Evolutionary conservation across 2,113 vertebrate species (phyloP).

Genomic region (Hirundichthys speculiger): DNA sequence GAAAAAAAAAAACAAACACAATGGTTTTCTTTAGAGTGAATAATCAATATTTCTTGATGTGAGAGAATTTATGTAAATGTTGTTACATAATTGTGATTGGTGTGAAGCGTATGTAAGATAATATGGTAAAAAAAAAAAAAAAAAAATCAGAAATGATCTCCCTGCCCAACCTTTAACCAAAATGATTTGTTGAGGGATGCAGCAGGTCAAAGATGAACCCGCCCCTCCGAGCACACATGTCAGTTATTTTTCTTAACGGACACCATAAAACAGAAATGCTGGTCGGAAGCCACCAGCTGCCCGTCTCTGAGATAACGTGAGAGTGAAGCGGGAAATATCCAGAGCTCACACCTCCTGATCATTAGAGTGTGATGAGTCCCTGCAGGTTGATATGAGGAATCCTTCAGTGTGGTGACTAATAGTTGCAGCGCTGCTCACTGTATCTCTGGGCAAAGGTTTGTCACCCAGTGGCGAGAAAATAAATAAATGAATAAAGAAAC

Average conservation of each 20-base stretch:
- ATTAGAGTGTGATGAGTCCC: constrained; percentile 43
- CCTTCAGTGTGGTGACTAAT: constrained; percentile 46
- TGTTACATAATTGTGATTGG: too few relatives aligned
- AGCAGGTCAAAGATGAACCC: neutral
- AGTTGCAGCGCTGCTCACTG: constrained; percentile 10
- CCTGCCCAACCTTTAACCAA: neutral
- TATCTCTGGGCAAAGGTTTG: constrained; percentile 31
- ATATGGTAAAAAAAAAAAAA: too few relatives aligned
- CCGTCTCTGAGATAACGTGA: constrained; percentile 2
- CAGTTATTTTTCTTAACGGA: constrained; percentile 11
- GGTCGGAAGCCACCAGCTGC: constrained; percentile 8
- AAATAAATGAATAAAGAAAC: neutral
- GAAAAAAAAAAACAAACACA: too few relatives aligned
- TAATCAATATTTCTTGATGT: too few relatives aligned
- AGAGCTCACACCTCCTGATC: constrained; percentile 21
- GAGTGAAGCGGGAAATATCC: constrained; percentile 28
- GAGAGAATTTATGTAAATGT: too few relatives aligned
- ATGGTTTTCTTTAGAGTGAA: too few relatives aligned
- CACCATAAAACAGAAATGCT: neutral
- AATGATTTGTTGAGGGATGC: neutral
- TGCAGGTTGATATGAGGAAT: constrained; percentile 9
- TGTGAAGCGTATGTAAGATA: too few relatives aligned
- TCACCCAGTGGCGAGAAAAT: neutral
- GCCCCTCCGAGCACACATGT: too few relatives aligned
- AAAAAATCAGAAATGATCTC: too few relatives aligned